A percentile compares a stretch with the other conserved stretches of the same genome.
Evolutionary conservation across 1,140 invertebrate genomes (phyloP).

Genomic region (Listronotus oregonensis): DNA sequence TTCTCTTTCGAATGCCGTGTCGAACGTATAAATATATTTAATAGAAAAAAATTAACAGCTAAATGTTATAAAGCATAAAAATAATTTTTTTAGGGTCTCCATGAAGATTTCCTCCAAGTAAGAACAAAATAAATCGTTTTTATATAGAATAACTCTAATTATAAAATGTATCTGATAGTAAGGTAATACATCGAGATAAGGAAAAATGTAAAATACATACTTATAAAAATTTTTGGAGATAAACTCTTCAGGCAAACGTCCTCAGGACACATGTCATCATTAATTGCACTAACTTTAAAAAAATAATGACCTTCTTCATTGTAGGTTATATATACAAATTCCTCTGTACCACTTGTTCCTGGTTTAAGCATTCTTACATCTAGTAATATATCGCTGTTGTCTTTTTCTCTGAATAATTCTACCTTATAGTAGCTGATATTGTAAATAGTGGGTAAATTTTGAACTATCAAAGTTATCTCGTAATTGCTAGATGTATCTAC

Average conservation of each 20-base stretch:
- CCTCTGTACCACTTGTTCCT: not conserved
- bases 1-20: too few relatives aligned
- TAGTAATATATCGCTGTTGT: slow-evolving; percentile 27
- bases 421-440: slow-evolving; percentile 42
- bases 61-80: too few relatives aligned
- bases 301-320: slow-evolving; percentile 44
- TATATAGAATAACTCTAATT: too few relatives aligned
- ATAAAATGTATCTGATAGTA: too few relatives aligned
- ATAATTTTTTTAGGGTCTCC: too few relatives aligned
- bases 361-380: slow-evolving; percentile 38
- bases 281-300: slow-evolving; percentile 40
- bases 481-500: slow-evolving; percentile 28
- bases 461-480: slow-evolving; percentile 34
- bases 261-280: slow-evolving; percentile 30
- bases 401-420: slow-evolving; percentile 40
- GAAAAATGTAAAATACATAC: slow-evolving; percentile 39
- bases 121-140: too few relatives aligned
- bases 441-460: slow-evolving; percentile 31
- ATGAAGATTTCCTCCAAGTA: too few relatives aligned
- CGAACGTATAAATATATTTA: too few relatives aligned
- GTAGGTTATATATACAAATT: slow-evolving; percentile 41
- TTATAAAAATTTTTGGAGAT: slow-evolving; percentile 39
- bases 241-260: slow-evolving; percentile 38
- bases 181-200: too few relatives aligned
- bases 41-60: too few relatives aligned